These are phyloP conservation scores for Amphipyra berbera DNA, from an alignment of 2,888 invertebrate genomes.

Conservation along the genomic window DNA sequence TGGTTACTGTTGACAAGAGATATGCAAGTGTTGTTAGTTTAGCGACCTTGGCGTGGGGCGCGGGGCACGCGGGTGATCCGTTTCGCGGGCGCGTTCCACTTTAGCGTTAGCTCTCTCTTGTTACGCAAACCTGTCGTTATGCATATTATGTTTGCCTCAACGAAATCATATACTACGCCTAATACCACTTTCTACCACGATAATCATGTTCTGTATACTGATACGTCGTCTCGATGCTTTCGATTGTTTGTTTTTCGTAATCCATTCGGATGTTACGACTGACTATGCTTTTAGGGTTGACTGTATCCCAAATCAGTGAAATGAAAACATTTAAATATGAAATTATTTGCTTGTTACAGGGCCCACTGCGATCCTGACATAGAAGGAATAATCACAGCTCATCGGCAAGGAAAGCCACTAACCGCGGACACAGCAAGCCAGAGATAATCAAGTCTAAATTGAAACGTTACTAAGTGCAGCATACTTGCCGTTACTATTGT, in stretches of 20 bases:
- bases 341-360: slow-evolving; percentile 80
- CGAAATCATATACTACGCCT: slow-evolving; percentile 79
- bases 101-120: slow-evolving; percentile 87
- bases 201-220: slow-evolving; percentile 65
- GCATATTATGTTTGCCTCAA: slow-evolving; percentile 86
- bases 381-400: slow-evolving; percentile 78
- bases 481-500: slow-evolving; percentile 76
- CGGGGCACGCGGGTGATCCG: slow-evolving; percentile 74
- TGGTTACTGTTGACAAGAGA: slow-evolving; percentile 53
- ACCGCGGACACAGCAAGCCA: slow-evolving; percentile 76
- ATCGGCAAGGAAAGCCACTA: slow-evolving; percentile 82
- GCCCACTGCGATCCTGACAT: slow-evolving; percentile 88
- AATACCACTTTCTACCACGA: slow-evolving; percentile 82
- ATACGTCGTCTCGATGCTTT: slow-evolving; percentile 30
- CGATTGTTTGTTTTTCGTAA: slow-evolving; percentile 6
- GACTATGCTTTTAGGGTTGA: slow-evolving; percentile 12
- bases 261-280: neutral
- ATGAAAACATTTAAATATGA: slow-evolving; percentile 8
- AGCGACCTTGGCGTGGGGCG: slow-evolving; percentile 80
- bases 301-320: neutral
- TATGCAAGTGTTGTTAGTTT: slow-evolving; percentile 55
- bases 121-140: slow-evolving; percentile 89
- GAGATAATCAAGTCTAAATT: slow-evolving; percentile 80
- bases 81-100: slow-evolving; percentile 87
- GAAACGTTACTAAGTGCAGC: slow-evolving; percentile 80